Conservation (phyloP, 2,113 vertebrate species). For the Agelaius tricolor region DNA sequence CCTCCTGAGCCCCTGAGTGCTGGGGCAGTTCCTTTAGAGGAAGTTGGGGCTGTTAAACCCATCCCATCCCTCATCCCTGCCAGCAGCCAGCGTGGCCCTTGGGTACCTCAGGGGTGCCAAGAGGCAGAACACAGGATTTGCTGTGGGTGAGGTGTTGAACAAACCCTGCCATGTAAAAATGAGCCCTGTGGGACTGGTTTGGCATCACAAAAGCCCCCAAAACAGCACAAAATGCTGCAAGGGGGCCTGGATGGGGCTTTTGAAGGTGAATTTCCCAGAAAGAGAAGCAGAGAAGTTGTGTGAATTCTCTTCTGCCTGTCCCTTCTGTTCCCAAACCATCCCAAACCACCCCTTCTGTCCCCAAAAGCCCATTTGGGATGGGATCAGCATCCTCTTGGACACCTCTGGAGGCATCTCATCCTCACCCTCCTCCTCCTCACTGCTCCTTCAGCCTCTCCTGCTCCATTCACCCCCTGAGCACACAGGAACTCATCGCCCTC, state of each 20-base stretch:
- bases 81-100: neutral
- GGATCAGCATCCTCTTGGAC: neutral
- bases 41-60: neutral
- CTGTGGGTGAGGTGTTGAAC: neutral
- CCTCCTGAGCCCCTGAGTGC: neutral
- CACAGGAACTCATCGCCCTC: accelerated
- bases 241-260: accelerated
- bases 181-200: neutral
- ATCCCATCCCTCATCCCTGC: too few relatives aligned
- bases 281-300: neutral
- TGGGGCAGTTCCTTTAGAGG: neutral
- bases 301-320: neutral
- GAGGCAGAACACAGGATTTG: neutral
- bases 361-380: neutral
- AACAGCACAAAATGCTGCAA: neutral
- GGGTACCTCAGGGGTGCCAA: accelerated
- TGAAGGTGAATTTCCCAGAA: neutral
- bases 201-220: neutral
- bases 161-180: neutral
- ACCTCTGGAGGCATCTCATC: neutral
- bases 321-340: neutral
- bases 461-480: neutral
- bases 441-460: neutral
- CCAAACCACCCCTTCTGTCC: accelerated
- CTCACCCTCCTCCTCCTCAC: neutral